These are phyloP conservation scores for Dolichoris vasculosae DNA, from an alignment of 1,140 invertebrate species.

Conservation along the genomic window DNA sequence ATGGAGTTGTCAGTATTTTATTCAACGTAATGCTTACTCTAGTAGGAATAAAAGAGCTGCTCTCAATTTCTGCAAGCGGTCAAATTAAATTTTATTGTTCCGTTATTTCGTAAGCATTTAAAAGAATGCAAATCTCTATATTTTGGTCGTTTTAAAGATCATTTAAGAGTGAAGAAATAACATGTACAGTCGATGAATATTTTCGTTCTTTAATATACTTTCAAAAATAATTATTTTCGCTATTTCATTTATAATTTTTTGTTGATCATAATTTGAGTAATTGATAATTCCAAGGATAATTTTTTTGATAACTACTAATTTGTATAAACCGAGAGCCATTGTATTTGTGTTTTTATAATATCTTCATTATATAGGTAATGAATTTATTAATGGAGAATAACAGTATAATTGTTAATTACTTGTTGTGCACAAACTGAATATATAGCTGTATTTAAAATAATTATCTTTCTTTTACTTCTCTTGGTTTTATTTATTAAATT, in stretches of 20 bases:
- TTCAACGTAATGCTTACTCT: background rate
- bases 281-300: background rate
- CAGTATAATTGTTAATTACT: background rate
- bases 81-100: background rate
- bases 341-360: background rate
- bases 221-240: background rate
- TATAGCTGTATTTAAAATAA: too few species aligned
- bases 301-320: background rate
- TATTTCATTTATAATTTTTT: constrained; percentile 2
- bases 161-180: background rate
- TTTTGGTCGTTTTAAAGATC: background rate
- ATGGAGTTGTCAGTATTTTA: background rate
- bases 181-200: background rate
- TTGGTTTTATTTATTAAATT: background rate
- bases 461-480: background rate
- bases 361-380: background rate
- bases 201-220: background rate
- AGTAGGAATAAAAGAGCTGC: background rate
- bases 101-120: background rate
- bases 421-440: background rate
- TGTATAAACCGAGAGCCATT: background rate
- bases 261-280: background rate
- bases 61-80: background rate
- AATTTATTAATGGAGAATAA: background rate
- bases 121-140: background rate